A percentile compares a stretch with the other conserved stretches of the same genome.
phyloP scores from a whole-genome alignment of 2,888 invertebrate species.

The Syrphus vitripennis region DNA sequence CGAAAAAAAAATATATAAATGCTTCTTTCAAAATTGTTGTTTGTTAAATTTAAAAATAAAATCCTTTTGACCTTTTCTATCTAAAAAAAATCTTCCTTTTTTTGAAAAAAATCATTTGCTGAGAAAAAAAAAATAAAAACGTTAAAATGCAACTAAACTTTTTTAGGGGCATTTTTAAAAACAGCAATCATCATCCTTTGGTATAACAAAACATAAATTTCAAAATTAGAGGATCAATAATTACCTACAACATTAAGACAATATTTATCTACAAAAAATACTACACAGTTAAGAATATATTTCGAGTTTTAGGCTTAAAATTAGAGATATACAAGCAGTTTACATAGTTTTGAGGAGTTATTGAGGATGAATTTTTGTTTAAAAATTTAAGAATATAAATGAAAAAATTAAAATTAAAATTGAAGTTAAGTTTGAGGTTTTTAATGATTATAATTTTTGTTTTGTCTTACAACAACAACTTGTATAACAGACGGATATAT shows the following conservation, averaged over 20 bases:
- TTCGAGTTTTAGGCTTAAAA: not conserved
- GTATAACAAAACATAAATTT: conserved; percentile 44
- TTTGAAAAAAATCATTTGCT: conserved; percentile 50
- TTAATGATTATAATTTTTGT: no score
- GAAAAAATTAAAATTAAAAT: no score
- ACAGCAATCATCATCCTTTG: conserved; percentile 71
- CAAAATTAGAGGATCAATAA: conserved; percentile 8
- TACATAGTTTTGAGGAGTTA: no score
- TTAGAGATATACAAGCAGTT: no score
- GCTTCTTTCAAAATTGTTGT: conserved; percentile 62
- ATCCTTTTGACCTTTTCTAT: conserved; percentile 29
- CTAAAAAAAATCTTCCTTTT: conserved; percentile 17
- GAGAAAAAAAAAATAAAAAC: conserved; percentile 9
- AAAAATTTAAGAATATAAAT: no score
- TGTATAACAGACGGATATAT: no score
- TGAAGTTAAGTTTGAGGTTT: no score
- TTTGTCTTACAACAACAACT: no score
- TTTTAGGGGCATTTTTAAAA: conserved; percentile 59
- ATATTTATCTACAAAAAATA: not conserved
- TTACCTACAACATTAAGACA: conserved; percentile 8
- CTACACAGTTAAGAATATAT: not conserved
- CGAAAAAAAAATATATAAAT: conserved; percentile 8
- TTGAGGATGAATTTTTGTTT: no score
- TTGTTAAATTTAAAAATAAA: conserved; percentile 42
- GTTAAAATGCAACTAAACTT: conserved; percentile 59